Percentiles rank a stretch among this genome's conserved stretches.
Conservation (phyloP, 2,888 invertebrate species). For the Lasius platythorax region DNA sequence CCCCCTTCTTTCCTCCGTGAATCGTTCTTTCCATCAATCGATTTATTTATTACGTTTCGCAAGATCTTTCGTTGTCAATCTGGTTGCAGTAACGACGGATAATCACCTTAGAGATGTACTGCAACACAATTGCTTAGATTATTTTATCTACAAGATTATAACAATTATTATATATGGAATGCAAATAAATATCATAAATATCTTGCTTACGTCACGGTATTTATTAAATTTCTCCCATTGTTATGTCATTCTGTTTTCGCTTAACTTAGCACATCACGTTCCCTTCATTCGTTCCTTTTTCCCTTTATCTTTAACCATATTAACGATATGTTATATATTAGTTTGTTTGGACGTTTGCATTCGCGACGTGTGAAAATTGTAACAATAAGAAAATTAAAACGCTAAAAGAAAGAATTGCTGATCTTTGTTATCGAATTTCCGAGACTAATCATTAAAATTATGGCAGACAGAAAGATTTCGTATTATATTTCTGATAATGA, state of each 20-base stretch:
- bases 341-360: background rate
- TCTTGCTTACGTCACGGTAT: slow-evolving; percentile 46
- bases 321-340: background rate
- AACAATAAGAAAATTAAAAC: background rate
- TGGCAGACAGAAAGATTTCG: background rate
- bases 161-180: slow-evolving; percentile 28
- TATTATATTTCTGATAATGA: background rate
- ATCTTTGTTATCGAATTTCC: background rate
- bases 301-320: background rate
- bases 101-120: background rate
- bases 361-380: background rate
- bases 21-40: background rate
- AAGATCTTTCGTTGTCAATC: background rate
- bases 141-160: slow-evolving; percentile 3
- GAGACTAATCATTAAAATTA: background rate
- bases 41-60: background rate
- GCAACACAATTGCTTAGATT: background rate
- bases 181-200: slow-evolving; percentile 44
- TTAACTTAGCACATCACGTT: background rate
- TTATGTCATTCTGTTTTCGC: background rate
- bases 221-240: slow-evolving; percentile 40
- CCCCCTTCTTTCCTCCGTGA: background rate
- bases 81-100: background rate
- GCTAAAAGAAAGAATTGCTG: background rate
- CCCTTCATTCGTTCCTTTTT: background rate